Evolutionary conservation across 2,113 vertebrate genomes (phyloP).

Genomic region (Ictalurus furcatus): DNA sequence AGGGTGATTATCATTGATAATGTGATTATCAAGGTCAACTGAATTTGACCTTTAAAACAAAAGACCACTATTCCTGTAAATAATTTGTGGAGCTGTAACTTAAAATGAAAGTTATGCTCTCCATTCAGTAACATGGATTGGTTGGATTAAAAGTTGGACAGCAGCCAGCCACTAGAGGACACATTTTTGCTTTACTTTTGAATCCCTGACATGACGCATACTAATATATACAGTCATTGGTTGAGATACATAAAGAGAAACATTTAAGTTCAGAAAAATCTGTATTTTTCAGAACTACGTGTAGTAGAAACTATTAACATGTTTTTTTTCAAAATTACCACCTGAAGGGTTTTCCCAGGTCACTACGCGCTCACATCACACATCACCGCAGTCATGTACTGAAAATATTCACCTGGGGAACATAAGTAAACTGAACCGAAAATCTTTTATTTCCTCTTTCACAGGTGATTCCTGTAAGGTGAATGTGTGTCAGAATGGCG

Average conservation of each 20-base stretch:
- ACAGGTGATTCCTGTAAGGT: slow-evolving; percentile 84
- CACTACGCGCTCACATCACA: too few relatives aligned
- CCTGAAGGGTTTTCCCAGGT: background rate
- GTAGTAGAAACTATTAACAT: background rate
- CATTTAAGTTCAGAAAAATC: background rate
- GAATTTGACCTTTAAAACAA: background rate
- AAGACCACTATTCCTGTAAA: background rate
- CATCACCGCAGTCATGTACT: background rate
- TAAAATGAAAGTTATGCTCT: background rate
- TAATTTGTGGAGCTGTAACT: background rate
- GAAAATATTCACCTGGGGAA: background rate
- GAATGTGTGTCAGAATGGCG: slow-evolving; percentile 85
- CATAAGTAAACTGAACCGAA: background rate
- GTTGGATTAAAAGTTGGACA: background rate
- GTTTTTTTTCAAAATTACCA: background rate
- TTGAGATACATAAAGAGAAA: background rate
- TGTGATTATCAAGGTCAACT: background rate
- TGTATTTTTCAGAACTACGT: background rate
- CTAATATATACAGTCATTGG: background rate
- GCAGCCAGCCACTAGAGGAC: background rate
- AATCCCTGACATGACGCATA: background rate
- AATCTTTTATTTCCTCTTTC: slow-evolving; percentile 27
- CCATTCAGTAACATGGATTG: background rate
- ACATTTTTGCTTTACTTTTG: background rate
- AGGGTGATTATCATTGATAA: background rate